Conservation (phyloP, 2,113 vertebrate species). For the Lipophrys pholis region DNA sequence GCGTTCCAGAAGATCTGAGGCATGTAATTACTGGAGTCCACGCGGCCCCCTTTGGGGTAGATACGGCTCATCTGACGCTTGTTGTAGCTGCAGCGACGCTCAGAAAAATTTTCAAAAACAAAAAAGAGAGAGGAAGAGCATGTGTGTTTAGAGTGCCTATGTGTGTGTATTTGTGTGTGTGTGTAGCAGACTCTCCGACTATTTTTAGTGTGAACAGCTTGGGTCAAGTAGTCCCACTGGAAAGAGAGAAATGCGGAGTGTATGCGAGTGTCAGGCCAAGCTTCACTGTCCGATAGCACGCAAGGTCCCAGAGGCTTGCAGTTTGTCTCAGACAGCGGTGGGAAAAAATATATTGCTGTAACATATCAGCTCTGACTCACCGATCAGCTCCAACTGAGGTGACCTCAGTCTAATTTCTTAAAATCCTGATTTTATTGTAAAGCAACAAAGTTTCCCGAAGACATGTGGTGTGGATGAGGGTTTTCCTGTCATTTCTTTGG, state of each 20-base stretch:
- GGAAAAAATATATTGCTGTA: constrained; percentile 40
- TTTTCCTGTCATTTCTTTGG: no score
- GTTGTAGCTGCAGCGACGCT: constrained; percentile 92
- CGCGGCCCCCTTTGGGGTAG: constrained; percentile 99
- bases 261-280: constrained; percentile 26
- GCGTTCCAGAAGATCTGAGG: constrained; percentile 99
- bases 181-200: constrained; percentile 51
- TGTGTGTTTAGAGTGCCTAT: constrained; percentile 32
- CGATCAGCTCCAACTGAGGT: constrained; percentile 24
- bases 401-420: constrained; percentile 42
- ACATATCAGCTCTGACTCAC: constrained; percentile 33
- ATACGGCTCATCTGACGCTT: constrained; percentile 99
- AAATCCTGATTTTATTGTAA: constrained; percentile 1
- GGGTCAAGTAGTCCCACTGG: constrained; percentile 64
- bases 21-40: constrained; percentile 99
- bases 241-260: constrained; percentile 1
- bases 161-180: not conserved
- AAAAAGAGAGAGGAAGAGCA: no score
- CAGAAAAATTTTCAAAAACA: constrained; percentile 82
- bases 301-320: constrained; percentile 33
- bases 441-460: not conserved
- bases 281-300: constrained; percentile 46
- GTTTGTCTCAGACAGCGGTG: constrained; percentile 36
- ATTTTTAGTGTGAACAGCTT: constrained; percentile 81
- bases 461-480: not conserved